Conservation (phyloP, 2,888 invertebrate genomes). For the Caenorhabditis sp. region DNA sequence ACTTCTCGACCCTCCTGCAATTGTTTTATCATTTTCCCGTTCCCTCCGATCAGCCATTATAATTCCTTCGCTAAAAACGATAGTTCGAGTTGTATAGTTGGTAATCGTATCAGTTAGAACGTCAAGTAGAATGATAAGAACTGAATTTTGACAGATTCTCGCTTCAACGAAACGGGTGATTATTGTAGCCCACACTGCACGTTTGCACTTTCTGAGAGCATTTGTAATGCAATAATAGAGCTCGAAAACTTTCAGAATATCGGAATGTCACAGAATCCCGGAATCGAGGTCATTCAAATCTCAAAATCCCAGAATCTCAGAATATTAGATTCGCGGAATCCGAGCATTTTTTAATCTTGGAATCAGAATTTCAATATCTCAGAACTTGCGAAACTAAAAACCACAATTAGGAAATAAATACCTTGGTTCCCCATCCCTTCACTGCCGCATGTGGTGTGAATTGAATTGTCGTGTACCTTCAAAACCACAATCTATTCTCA, state of each 20-base stretch:
- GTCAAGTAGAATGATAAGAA: neutral
- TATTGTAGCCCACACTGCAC: neutral
- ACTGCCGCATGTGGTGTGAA: slow-evolving; percentile 36
- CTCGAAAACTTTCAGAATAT: no score
- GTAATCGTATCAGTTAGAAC: slow-evolving; percentile 2
- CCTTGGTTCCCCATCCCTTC: slow-evolving; percentile 50
- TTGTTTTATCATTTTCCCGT: neutral
- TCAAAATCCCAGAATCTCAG: no score
- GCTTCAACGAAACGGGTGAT: neutral
- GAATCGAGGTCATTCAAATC: no score
- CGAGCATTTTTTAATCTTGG: no score
- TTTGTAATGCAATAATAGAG: no score
- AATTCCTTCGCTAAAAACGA: neutral
- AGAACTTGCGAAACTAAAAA: no score
- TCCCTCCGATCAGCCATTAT: neutral
- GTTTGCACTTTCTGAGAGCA: neutral
- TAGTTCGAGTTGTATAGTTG: neutral
- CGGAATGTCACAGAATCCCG: no score
- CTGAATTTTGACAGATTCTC: neutral
- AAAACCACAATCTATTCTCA: neutral
- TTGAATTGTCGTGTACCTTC: slow-evolving; percentile 57
- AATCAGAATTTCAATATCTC: no score
- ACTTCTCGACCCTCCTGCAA: slow-evolving; percentile 55
- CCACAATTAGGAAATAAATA: neutral
- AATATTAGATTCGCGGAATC: no score